Evolutionary conservation across 2,888 invertebrate species (phyloP).

Genomic region (Gymnocheta viridis): DNA sequence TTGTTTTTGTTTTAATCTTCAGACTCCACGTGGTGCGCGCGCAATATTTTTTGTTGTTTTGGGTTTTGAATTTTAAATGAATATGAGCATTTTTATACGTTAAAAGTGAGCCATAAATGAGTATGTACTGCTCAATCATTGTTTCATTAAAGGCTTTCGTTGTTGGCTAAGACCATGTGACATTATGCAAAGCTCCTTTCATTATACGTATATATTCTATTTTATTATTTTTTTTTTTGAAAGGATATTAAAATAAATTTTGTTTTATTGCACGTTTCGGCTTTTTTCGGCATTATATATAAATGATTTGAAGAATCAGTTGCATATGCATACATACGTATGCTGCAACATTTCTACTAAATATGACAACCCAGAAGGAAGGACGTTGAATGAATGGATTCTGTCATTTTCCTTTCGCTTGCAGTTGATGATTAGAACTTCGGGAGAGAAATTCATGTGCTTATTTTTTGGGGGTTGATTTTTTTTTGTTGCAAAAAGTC

Average conservation of each 20-base stretch:
- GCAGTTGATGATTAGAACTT: constrained; percentile 1
- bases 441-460: neutral
- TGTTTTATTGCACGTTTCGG: constrained; percentile 9
- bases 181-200: constrained; percentile 40
- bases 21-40: constrained; percentile 82
- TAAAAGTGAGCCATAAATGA: neutral
- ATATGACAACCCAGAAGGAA: neutral
- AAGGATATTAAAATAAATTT: constrained; percentile 39
- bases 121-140: constrained; percentile 17
- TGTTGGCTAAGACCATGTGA: constrained; percentile 55
- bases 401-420: constrained; percentile 7
- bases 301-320: constrained; percentile 47
- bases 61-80: neutral
- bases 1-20: constrained; percentile 62
- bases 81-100: neutral
- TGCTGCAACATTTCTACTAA: constrained; percentile 21
- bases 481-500: neutral
- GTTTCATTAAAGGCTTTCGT: constrained; percentile 11
- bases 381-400: constrained; percentile 8
- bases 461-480: constrained; percentile 16
- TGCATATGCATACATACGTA: constrained; percentile 11
- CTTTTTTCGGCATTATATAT: constrained; percentile 31
- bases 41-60: constrained; percentile 73
- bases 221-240: neutral
- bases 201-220: too few species aligned